Conservation (phyloP, 2,888 invertebrate species). For the Lasioglossum malachurum region DNA sequence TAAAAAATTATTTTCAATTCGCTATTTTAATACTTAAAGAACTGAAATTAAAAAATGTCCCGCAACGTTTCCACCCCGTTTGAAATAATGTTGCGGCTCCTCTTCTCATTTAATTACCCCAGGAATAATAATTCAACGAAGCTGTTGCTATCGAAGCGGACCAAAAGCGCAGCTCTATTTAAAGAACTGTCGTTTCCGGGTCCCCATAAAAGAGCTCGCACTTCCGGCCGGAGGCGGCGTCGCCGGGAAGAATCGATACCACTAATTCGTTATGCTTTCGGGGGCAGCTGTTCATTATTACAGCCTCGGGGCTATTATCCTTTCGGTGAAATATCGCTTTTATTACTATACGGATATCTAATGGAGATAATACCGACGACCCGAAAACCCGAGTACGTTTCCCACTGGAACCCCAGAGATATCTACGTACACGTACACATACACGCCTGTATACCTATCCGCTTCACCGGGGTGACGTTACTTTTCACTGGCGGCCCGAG, state of each 20-base stretch:
- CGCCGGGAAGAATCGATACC: constrained; percentile 53
- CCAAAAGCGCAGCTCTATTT: no score
- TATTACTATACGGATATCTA: constrained; percentile 30
- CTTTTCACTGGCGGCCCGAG: not conserved
- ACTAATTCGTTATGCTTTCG: constrained; percentile 60
- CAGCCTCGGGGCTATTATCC: constrained; percentile 45
- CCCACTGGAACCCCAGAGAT: not conserved
- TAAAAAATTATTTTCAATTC: no score
- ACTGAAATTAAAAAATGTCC: no score
- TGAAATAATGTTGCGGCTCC: no score
- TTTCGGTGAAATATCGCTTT: constrained; percentile 38
- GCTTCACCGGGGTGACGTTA: not conserved
- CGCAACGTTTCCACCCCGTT: no score
- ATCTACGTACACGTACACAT: not conserved
- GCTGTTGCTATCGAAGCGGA: no score
- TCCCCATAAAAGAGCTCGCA: constrained; percentile 3
- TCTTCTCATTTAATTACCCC: no score
- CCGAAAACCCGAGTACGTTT: not conserved
- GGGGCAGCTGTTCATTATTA: constrained; percentile 61
- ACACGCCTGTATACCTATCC: not conserved
- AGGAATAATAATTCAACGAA: no score
- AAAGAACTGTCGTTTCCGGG: not conserved
- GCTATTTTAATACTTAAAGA: no score
- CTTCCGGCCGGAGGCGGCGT: not conserved
- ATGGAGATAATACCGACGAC: constrained; percentile 8